Evolutionary conservation across 2,888 invertebrate genomes (phyloP), one percentile per base, ranked within the genome.

Genomic region (Apoderus coryli): DNA sequence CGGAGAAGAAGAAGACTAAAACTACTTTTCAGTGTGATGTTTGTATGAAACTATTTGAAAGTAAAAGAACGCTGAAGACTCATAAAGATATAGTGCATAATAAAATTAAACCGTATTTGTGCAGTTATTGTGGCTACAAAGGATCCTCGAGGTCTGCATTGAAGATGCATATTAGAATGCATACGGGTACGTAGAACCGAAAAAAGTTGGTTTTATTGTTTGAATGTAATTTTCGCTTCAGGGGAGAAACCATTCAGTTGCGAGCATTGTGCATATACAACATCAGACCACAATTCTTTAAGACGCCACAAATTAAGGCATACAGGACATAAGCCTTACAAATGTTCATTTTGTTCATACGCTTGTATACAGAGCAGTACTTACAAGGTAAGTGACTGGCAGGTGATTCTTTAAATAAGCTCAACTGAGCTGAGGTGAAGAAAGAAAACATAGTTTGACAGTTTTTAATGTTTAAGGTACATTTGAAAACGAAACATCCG

Each of bases 171-270:
- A 57, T 73, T 43, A 56, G 79, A 26, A 68, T 68, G 25, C 79
- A 80, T 54, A 76, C 78, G 44, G 79, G 77, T 66, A 59, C 57
- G 43, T 57, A 53, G 42, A 5, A 16, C 10, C 15, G 4, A 9
- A 16, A 16, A 10, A 4, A 4, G 27, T 4, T 12, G n/a, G 4
- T 12, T 25, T 13, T 11, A 7, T 13, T 31, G 14, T 19, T 19
- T 16, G 12, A 10, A 25, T 24, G 29, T n/a, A 10, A n/a, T 22
- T 32, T 30, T 32, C 25, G 41, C 53, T 54, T 19, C 54, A 72
- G 74, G 78, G 25, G 78, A 78, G 49, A 80, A 79, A 49, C 79
- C 82, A 0, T 84, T 78, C 54, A 65, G 71, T 22, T 88, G 88
- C 51, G 67, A 72, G 16, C 57, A 65, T 27, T 88, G 88, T 53